Conservation (phyloP, 2,888 invertebrate species). For the Dilophus febrilis region DNA sequence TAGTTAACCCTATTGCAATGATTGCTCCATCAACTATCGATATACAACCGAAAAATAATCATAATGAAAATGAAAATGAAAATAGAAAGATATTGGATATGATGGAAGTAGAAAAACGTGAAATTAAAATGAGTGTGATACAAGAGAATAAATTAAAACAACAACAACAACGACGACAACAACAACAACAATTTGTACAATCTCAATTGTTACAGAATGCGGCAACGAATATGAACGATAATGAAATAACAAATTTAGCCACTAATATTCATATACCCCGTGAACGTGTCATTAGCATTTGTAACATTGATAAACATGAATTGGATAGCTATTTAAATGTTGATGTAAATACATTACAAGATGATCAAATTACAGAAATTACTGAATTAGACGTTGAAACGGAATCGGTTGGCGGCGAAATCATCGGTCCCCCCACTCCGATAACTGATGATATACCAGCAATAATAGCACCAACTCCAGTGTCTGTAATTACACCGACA, state of each 20-base stretch:
- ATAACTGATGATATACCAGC: too few relatives aligned
- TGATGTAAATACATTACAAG: constrained; percentile 56
- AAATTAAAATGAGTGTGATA: too few relatives aligned
- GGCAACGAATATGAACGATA: constrained; percentile 11
- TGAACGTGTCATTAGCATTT: constrained; percentile 55
- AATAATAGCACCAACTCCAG: too few relatives aligned
- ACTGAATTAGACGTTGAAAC: too few relatives aligned
- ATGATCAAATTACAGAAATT: too few relatives aligned
- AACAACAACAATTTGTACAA: constrained; percentile 3
- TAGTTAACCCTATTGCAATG: too few relatives aligned
- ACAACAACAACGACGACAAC: constrained; percentile 8
- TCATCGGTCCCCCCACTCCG: too few relatives aligned
- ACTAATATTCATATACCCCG: constrained; percentile 37
- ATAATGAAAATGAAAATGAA: background rate
- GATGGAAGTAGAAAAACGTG: too few relatives aligned
- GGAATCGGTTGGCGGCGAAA: too few relatives aligned
- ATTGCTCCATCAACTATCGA: too few relatives aligned
- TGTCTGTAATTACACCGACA: too few relatives aligned
- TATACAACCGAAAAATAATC: background rate
- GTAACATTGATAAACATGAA: constrained; percentile 63
- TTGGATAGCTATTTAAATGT: constrained; percentile 66
- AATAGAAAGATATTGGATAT: too few relatives aligned
- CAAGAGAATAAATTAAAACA: constrained; percentile 10
- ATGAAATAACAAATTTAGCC: constrained; percentile 16
- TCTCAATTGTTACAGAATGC: constrained; percentile 6